phyloP scores from a whole-genome alignment of 2,888 invertebrate species.

The Tipula helvola region DNA sequence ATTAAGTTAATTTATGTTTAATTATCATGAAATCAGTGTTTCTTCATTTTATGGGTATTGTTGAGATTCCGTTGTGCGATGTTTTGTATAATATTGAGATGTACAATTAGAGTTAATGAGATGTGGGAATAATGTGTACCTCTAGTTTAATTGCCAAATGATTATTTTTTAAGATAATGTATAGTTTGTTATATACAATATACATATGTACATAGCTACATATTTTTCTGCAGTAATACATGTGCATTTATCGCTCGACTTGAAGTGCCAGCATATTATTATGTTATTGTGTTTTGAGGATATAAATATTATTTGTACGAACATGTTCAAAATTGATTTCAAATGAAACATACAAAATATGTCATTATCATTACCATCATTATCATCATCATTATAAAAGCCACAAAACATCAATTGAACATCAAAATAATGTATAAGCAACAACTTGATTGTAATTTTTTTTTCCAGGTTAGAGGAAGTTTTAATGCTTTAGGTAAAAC shows the following conservation, averaged over 20 bases:
- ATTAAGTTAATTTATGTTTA: background rate
- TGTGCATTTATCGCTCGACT: background rate
- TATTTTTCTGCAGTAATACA: background rate
- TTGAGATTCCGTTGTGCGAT: background rate
- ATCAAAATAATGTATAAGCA: background rate
- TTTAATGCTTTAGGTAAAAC: background rate
- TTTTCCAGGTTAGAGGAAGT: background rate
- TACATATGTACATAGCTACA: background rate
- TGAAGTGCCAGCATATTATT: background rate
- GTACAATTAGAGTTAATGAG: background rate
- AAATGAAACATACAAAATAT: background rate
- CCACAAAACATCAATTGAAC: background rate
- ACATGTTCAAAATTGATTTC: background rate
- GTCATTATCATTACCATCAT: background rate
- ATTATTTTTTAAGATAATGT: background rate
- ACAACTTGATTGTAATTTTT: background rate
- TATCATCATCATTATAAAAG: background rate
- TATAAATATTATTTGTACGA: background rate
- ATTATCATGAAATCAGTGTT: background rate
- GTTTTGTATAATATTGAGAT: background rate
- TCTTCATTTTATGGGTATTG: background rate
- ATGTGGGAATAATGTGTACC: background rate
- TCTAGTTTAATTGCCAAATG: background rate
- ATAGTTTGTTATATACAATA: too few species aligned
- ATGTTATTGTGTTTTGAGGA: background rate